Evolutionary conservation across 2,888 invertebrate genomes (phyloP).

Genomic region (Spisula solida): DNA sequence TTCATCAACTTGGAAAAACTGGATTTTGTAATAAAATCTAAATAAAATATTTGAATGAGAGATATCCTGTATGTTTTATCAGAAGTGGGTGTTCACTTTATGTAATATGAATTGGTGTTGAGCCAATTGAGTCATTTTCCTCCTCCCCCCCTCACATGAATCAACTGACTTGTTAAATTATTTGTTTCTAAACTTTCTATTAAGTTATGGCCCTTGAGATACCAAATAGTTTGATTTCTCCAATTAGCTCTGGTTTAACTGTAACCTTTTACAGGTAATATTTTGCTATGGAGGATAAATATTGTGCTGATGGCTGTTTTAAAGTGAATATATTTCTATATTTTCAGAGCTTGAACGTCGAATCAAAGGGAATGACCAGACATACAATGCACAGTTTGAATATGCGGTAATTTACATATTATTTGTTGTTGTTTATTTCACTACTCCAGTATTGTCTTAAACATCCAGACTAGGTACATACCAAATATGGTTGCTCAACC

Average conservation of each 20-base stretch:
- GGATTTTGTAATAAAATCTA: too few species aligned
- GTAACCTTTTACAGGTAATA: not conserved
- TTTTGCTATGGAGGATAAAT: not conserved
- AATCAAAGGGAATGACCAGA: constrained; percentile 98
- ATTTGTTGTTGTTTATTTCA: not conserved
- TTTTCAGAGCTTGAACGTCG: constrained; percentile 96
- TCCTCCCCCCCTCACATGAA: not conserved
- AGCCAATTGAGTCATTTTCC: too few species aligned
- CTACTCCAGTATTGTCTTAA: too few species aligned
- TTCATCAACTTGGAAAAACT: too few species aligned
- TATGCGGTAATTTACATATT: constrained; percentile 94
- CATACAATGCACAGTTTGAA: constrained; percentile 98
- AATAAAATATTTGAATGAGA: too few species aligned
- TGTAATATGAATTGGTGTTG: too few species aligned
- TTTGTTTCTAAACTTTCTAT: not conserved
- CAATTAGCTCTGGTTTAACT: not conserved
- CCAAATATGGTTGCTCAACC: too few species aligned
- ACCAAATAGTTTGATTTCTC: not conserved
- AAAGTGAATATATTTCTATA: constrained; percentile 43
- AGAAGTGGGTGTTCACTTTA: too few species aligned
- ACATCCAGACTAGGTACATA: too few species aligned
- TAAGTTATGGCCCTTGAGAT: not conserved
- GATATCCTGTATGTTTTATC: too few species aligned
- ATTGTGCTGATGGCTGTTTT: not conserved
- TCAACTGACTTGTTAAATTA: too few species aligned